Percentiles rank a stretch among this genome's conserved stretches.
These are phyloP conservation scores for Nyctalus aviator DNA, from an alignment of 2,797 vertebrate species.

Conservation along the genomic window DNA sequence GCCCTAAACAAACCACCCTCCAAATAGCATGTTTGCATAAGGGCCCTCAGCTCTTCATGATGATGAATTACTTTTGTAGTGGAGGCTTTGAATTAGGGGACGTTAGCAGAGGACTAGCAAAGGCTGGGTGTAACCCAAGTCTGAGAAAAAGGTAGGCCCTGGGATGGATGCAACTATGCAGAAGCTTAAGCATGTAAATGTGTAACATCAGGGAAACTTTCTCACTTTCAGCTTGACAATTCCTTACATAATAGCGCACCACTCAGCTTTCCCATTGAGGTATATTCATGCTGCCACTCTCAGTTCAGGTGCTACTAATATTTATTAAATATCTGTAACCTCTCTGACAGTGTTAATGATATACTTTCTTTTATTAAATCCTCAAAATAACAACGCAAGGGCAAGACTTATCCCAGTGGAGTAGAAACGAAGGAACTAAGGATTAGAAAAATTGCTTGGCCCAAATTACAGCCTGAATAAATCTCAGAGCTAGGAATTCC, in stretches of 20 bases:
- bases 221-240: background rate
- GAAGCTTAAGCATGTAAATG: background rate
- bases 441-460: constrained; percentile 2
- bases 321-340: background rate
- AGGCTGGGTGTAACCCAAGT: background rate
- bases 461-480: background rate
- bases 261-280: background rate
- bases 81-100: background rate
- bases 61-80: background rate
- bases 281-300: background rate
- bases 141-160: background rate
- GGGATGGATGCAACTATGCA: background rate
- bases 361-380: background rate
- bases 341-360: background rate
- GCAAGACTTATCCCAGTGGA: background rate
- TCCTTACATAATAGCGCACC: background rate
- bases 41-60: background rate
- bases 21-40: constrained; percentile 4
- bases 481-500: background rate
- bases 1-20: constrained; percentile 4
- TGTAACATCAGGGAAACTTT: background rate
- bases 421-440: background rate
- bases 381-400: background rate
- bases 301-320: background rate
- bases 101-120: background rate